Evolutionary conservation across 2,113 vertebrate species (phyloP).

Genomic region (Jaculus jaculus): DNA sequence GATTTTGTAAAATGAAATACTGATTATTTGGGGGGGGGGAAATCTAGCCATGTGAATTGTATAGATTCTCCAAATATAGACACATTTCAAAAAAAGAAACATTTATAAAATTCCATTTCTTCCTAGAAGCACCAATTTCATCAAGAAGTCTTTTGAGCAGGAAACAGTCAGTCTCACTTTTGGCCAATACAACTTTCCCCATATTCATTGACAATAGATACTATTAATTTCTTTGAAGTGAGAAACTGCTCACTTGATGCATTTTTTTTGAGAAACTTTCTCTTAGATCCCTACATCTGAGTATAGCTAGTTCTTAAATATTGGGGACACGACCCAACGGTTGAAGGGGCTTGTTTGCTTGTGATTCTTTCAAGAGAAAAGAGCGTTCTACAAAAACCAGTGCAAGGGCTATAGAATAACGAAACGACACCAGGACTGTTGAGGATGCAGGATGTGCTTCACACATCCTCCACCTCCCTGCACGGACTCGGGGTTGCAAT

Average conservation of each 20-base stretch:
- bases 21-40: neutral
- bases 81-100: neutral
- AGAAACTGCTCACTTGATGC: neutral
- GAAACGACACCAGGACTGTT: neutral
- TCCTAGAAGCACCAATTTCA: neutral
- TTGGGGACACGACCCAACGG: too few relatives aligned
- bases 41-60: neutral
- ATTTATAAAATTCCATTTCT: neutral
- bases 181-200: neutral
- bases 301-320: neutral
- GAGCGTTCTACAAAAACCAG: neutral
- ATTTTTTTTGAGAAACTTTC: neutral
- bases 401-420: neutral
- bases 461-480: neutral
- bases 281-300: neutral
- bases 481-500: neutral
- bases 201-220: neutral
- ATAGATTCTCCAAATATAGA: neutral
- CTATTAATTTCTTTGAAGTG: conserved; percentile 7
- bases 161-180: neutral
- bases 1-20: neutral
- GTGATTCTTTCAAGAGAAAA: conserved; percentile 8
- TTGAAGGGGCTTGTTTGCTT: too few relatives aligned
- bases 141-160: neutral
- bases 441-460: too few relatives aligned